phyloP scores from a whole-genome alignment of 2,113 vertebrate species.

The Campylomormyrus numenius region DNA sequence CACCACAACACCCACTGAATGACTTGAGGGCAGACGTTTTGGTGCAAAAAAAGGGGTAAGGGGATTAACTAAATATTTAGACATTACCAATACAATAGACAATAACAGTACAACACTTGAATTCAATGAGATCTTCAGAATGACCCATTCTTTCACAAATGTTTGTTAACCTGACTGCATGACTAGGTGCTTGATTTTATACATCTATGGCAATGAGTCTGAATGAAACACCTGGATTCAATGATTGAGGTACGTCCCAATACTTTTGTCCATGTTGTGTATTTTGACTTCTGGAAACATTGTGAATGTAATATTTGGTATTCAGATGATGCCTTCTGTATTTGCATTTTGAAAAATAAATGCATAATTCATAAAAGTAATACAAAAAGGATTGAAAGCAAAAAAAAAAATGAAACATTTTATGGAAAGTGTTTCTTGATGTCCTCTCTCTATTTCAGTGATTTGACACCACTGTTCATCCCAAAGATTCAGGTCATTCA shows the following conservation, averaged over 20 bases:
- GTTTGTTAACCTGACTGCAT: not conserved
- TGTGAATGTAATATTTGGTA: not conserved
- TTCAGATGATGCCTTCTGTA: not conserved
- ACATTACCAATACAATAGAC: not conserved
- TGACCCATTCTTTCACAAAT: not conserved
- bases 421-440: not conserved
- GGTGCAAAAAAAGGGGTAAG: not conserved
- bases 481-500: not conserved
- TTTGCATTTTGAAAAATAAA: not conserved
- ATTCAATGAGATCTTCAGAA: not conserved
- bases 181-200: not conserved
- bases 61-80: not conserved
- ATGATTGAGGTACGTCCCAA: not conserved
- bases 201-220: not conserved
- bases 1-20: not conserved
- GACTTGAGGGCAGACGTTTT: not conserved
- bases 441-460: not conserved
- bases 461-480: not conserved
- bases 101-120: not conserved
- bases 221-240: not conserved
- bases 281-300: not conserved
- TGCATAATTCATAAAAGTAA: not conserved
- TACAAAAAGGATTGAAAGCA: not conserved
- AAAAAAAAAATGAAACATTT: not conserved
- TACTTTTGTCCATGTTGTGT: not conserved